Base-by-base conservation (phyloP, 2,888 invertebrate species). In the Orthonychiurus folsomi region DNA sequence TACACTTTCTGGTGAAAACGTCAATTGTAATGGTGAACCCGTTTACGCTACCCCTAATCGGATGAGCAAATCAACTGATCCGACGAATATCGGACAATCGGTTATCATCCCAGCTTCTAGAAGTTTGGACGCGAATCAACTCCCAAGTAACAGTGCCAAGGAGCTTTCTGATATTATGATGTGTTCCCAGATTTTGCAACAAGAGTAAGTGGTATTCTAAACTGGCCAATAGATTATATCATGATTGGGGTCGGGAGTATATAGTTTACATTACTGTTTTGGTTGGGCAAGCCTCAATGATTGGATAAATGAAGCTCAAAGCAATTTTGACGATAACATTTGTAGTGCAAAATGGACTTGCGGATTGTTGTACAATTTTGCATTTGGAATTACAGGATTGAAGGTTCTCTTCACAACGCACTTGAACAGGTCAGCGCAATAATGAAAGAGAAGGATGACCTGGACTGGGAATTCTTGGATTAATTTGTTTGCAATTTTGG, bases 391-490 rank as follows among this genome's bases (percentile, higher is more conserved):
- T n/a, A 5, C 15, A 37, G 37, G 37, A 37, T 37, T 5, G 37
- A 37, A 37, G 37, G 37, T 9, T 37, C 37, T 15, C 37, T 37
- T 15, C 5, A 37, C 37, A 37, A 37, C 37, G 37, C 37, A 15
- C 9, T 37, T 5, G 37, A 37, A 37, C 37, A 37, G 15, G 37
- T 37, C 15, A 37, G 37, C 15, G 37, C 37, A 37, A 37, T 56
- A 12, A 18, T 66, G 20, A 61, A 61, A n/a, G 66, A 65, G 26
- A 58, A 57, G 23, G 61, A 64, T 15, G 66, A 66, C 28, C 56
- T 66, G 48, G 66, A 66, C 56, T 68, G 68, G 68, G 66, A 66
- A 23, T 68, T 68, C 61, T 59, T 68, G 48, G 68, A 65, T 50
- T 61, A 50, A 48, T 23, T 55, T 9, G 9, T 53, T 9, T 18